Percentiles rank a stretch among this genome's conserved stretches.
These are phyloP conservation scores for Drosophila nebulosa DNA, from an alignment of 1,140 invertebrate species.

Conservation along the genomic window DNA sequence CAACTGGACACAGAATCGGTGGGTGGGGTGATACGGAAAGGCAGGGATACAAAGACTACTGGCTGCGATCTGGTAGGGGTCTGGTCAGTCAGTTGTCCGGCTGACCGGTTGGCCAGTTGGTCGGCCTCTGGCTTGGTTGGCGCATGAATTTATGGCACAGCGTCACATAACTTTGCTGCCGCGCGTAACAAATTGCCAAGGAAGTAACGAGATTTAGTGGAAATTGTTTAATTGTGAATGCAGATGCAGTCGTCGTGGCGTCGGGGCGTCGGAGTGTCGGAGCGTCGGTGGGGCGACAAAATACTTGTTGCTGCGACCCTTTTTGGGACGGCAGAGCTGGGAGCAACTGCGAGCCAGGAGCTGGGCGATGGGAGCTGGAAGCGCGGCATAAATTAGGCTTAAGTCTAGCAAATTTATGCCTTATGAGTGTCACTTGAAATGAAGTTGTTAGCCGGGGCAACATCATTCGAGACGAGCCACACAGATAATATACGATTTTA, in stretches of 20 bases:
- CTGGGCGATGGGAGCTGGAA: constrained; percentile 21
- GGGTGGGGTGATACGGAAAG: not conserved
- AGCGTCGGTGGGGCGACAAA: constrained; percentile 20
- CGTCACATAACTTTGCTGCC: constrained; percentile 81
- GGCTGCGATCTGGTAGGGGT: not conserved
- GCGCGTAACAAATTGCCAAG: constrained; percentile 81
- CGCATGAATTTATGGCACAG: constrained; percentile 78
- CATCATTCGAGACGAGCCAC: constrained; percentile 56
- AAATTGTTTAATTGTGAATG: constrained; percentile 81
- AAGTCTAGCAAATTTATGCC: constrained; percentile 80
- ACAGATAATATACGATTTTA: constrained; percentile 71
- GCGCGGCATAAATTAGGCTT: constrained; percentile 80
- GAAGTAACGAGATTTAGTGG: constrained; percentile 81
- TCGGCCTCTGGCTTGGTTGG: constrained; percentile 56
- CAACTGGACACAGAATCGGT: constrained; percentile 16
- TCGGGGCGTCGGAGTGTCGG: not conserved
- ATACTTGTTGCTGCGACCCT: constrained; percentile 71
- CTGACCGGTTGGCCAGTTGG: constrained; percentile 1
- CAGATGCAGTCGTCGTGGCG: constrained; percentile 57
- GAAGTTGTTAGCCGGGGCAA: constrained; percentile 79
- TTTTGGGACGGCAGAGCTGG: constrained; percentile 1
- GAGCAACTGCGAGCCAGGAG: constrained; percentile 5
- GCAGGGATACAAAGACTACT: not conserved
- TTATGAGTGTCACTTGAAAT: constrained; percentile 78
- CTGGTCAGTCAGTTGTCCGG: not conserved